Conservation (phyloP, 2,888 invertebrate species). For the Metallyticus violacea region DNA sequence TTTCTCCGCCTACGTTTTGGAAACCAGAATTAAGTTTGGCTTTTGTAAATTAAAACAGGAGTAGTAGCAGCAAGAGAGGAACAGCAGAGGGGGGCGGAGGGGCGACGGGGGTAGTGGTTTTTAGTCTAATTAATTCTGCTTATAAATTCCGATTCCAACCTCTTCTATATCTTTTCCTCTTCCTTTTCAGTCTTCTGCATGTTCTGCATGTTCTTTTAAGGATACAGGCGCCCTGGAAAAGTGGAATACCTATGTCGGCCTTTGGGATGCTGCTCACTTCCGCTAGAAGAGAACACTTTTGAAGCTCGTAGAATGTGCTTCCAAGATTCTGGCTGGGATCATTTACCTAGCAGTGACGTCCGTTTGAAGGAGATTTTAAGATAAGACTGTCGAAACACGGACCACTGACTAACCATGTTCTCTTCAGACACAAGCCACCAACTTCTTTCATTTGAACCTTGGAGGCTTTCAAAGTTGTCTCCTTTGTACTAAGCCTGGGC, state of each 20-base stretch:
- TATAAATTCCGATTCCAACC: slow-evolving; percentile 52
- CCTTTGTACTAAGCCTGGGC: too few species aligned
- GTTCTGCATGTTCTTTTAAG: not conserved
- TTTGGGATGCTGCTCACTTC: too few species aligned
- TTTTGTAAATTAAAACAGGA: slow-evolving; percentile 55
- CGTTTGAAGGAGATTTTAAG: too few species aligned
- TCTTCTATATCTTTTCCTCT: slow-evolving; percentile 3
- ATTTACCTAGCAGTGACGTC: too few species aligned
- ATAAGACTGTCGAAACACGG: too few species aligned
- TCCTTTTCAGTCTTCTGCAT: not conserved
- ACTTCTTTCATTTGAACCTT: too few species aligned
- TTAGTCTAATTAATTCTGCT: slow-evolving; percentile 55
- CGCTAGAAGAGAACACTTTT: too few species aligned
- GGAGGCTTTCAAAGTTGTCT: too few species aligned
- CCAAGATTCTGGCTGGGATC: too few species aligned
- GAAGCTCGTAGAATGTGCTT: too few species aligned
- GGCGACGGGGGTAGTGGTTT: slow-evolving; percentile 48
- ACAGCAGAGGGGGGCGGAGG: not conserved
- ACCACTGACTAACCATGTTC: too few species aligned
- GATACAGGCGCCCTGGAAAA: not conserved
- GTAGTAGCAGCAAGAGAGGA: slow-evolving; percentile 15
- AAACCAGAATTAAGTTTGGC: slow-evolving; percentile 55
- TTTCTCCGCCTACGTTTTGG: slow-evolving; percentile 40
- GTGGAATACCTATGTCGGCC: slow-evolving; percentile 10
- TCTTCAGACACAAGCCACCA: too few species aligned